Base-by-base conservation (phyloP, 2,113 vertebrate species). In the Nycticorax nycticorax region DNA sequence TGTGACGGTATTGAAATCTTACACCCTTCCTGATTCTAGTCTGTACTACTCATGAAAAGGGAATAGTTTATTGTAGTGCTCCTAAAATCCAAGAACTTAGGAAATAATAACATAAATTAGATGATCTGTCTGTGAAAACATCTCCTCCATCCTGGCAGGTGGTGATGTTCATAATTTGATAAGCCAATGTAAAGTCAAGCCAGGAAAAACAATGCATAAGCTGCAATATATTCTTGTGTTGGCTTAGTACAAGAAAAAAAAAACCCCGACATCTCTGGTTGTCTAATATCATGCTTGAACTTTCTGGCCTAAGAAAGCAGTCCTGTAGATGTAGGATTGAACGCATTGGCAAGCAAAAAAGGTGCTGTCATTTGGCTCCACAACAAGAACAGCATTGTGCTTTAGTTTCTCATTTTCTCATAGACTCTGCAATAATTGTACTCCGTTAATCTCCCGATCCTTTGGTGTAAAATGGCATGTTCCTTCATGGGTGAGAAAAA, bases 141-240 rank as follows among this genome's bases (percentile, higher is more conserved):
- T 84, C 73, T 82, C 33, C 66, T 75, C 48, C 45, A 27, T 68
- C 52, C 41, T 94, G 89, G 66, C 77, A 93, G 93, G 87, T 94
- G 81, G 48, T 88, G 77, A 92, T 74, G 52, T 87, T 95, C 87
- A 79, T 33, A 71, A 43, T 88, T 84, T 93, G 84, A 96, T 96
- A 95, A 95, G 71, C 87, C 93, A 95, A 68, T 1, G 1, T 91
- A 45, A 95, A 91, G 77, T 85, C 62, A 73, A 91, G 77, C 89
- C 87, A 95, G 89, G 39, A 93, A 94, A 95, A 96, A 93, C 69
- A 95, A 82, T 79, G 87, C 60, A 47, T 67, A 60, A 95, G 33
- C 39, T 79, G 77, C 69, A 93, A 66, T 96, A 89, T 89, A 75
- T 89, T 83, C 35, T 85, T 68, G 8, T 56, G 21, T 59, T 94